These are phyloP conservation scores for Strigops habroptila DNA, from an alignment of 2,113 vertebrate genomes.

Conservation along the genomic window DNA sequence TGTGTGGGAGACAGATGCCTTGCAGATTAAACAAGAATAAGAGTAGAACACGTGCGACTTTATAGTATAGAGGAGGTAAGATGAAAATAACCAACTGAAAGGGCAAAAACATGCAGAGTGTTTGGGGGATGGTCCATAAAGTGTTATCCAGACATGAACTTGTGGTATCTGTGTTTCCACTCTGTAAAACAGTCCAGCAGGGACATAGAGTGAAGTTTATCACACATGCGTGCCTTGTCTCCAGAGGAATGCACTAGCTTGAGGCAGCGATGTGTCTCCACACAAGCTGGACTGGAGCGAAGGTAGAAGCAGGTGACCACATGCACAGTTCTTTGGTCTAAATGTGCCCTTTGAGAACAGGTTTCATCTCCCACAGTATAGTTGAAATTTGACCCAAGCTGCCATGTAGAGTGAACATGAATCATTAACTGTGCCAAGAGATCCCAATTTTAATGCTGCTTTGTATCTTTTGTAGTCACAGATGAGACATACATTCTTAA, in stretches of 20 bases:
- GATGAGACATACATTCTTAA: neutral
- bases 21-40: neutral
- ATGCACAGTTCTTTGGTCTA: neutral
- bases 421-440: neutral
- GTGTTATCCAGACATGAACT: neutral
- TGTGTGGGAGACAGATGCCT: neutral
- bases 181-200: neutral
- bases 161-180: neutral
- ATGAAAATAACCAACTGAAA: neutral
- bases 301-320: neutral
- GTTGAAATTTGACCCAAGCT: neutral
- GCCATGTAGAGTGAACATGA: neutral
- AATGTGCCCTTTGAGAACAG: neutral
- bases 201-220: neutral
- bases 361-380: neutral
- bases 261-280: accelerated
- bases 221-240: neutral
- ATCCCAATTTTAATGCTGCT: neutral
- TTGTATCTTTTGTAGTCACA: accelerated
- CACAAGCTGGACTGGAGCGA: neutral
- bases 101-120: neutral
- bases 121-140: neutral
- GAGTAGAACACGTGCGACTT: neutral
- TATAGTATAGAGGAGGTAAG: neutral
- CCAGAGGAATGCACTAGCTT: neutral